Conservation (phyloP, 2,113 vertebrate species). For the Perognathus longimembris region DNA sequence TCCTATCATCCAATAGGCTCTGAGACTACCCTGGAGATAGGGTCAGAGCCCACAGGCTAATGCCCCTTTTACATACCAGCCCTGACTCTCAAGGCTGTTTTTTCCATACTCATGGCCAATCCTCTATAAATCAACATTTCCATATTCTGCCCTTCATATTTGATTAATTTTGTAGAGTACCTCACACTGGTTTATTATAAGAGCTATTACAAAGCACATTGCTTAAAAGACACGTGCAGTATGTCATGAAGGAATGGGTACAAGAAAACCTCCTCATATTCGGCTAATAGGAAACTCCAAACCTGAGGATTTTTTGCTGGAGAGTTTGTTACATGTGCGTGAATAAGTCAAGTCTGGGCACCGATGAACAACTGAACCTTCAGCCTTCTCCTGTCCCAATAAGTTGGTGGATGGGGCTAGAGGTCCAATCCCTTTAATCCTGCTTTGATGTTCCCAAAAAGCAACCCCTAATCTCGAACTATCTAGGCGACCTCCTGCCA, state of each 20-base stretch:
- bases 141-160: not conserved
- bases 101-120: not conserved
- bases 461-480: not conserved
- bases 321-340: not conserved
- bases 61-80: not conserved
- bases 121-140: not conserved
- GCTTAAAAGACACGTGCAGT: not conserved
- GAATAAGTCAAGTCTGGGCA: not conserved
- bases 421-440: not conserved
- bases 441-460: not conserved
- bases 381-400: not conserved
- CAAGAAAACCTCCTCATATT: not conserved
- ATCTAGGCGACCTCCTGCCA: not conserved
- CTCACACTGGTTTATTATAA: slow-evolving; percentile 1
- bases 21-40: not conserved
- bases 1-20: not conserved
- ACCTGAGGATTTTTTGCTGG: not conserved
- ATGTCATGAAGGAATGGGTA: not conserved
- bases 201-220: not conserved
- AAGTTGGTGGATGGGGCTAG: not conserved
- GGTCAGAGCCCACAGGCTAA: not conserved
- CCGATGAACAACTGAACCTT: not conserved
- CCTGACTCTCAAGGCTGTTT: not conserved
- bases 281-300: not conserved
- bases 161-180: not conserved